A percentile compares a stretch with the other conserved stretches of the same genome.
Evolutionary conservation across 1,140 invertebrate species (phyloP).

Genomic region (Brachionus rotundiformis): DNA sequence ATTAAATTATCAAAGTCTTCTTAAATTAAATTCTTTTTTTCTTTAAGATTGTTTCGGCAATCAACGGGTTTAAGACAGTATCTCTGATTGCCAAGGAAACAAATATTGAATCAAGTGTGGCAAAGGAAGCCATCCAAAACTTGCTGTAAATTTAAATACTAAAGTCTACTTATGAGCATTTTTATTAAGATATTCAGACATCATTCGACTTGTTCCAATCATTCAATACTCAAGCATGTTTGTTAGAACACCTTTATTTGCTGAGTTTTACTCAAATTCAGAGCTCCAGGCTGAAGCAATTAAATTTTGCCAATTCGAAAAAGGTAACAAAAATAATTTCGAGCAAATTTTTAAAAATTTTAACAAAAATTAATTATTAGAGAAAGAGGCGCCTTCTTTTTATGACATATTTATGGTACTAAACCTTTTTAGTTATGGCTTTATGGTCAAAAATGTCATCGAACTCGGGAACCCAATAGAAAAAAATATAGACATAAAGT

Average conservation of each 20-base stretch:
- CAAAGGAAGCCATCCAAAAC: conserved; percentile 91
- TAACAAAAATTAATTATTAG: background rate
- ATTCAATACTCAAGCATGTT: conserved; percentile 69
- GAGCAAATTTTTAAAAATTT: background rate
- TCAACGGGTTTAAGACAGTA: conserved; percentile 88
- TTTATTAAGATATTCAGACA: conserved; percentile 70
- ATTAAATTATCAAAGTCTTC: conserved; percentile 54
- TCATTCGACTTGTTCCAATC: conserved; percentile 80
- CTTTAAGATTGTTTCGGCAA: conserved; percentile 75
- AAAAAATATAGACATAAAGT: conserved; percentile 48
- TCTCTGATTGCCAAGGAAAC: conserved; percentile 68
- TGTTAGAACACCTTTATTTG: conserved; percentile 22
- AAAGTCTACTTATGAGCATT: no score
- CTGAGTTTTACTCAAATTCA: conserved; percentile 14
- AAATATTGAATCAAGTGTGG: conserved; percentile 87
- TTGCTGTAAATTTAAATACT: conserved; percentile 72
- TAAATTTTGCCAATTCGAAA: conserved; percentile 16
- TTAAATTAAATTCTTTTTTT: background rate
- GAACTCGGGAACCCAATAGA: background rate
- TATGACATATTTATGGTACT: conserved; percentile 35
- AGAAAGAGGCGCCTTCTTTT: conserved; percentile 24
- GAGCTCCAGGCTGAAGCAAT: background rate
- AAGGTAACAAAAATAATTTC: background rate
- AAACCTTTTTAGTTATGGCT: conserved; percentile 29
- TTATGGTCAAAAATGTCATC: conserved; percentile 35